Percentiles rank a stretch among this genome's conserved stretches.
These are phyloP conservation scores for Chrysochloris asiatica DNA, from an alignment of 2,113 vertebrate genomes.

Conservation along the genomic window DNA sequence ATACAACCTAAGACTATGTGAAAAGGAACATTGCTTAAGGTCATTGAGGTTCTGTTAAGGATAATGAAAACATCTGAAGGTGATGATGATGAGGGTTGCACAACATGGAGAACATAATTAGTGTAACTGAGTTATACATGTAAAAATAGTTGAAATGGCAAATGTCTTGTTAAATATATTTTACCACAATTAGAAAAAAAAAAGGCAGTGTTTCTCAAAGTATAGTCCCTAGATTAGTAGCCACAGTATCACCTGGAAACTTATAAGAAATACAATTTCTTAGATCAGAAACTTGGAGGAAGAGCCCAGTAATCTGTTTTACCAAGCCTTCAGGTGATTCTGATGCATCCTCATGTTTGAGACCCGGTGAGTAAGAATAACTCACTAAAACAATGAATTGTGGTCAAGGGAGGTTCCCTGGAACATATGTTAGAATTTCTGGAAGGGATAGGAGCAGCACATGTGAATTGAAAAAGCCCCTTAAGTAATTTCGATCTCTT, in stretches of 20 bases:
- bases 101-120: not conserved
- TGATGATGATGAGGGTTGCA: not conserved
- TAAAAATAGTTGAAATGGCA: not conserved
- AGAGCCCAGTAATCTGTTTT: too few relatives aligned
- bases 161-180: not conserved
- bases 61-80: not conserved
- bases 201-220: too few relatives aligned
- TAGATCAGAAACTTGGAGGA: too few relatives aligned
- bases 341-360: not conserved
- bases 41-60: not conserved
- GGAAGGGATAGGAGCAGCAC: not conserved
- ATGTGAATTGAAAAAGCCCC: not conserved
- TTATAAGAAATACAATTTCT: too few relatives aligned
- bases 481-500: not conserved
- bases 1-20: not conserved
- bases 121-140: not conserved
- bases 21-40: not conserved
- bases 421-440: not conserved
- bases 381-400: not conserved
- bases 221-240: too few relatives aligned
- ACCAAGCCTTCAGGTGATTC: too few relatives aligned
- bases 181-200: not conserved
- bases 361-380: not conserved
- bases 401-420: not conserved
- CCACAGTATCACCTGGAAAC: too few relatives aligned